These are phyloP conservation scores for Scomber japonicus DNA, from an alignment of 2,113 vertebrate species.

Conservation along the genomic window DNA sequence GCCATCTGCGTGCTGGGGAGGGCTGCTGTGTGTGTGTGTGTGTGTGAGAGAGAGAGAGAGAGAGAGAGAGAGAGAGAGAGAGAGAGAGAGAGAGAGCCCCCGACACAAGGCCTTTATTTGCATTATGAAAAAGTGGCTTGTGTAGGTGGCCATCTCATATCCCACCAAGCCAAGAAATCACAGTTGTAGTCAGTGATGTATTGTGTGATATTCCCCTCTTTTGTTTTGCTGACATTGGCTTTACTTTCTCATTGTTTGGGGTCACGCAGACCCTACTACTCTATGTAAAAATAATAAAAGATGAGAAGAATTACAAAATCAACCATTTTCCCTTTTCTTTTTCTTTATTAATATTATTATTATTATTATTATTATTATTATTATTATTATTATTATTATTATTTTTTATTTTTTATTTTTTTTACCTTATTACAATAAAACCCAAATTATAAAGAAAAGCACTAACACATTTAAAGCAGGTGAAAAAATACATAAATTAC, in stretches of 20 bases:
- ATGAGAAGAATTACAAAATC: background rate
- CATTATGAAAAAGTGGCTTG: slow-evolving; percentile 56
- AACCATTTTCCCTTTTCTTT: background rate
- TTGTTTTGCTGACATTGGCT: background rate
- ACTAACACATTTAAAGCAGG: background rate
- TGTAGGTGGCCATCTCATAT: slow-evolving; percentile 43
- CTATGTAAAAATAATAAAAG: background rate
- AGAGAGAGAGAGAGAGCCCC: slow-evolving; percentile 17
- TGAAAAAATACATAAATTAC: background rate
- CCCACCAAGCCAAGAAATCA: slow-evolving; percentile 2
- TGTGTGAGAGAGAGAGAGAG: slow-evolving; percentile 1
- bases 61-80: background rate
- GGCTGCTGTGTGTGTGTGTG: slow-evolving; percentile 40
- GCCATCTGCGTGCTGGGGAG: slow-evolving; percentile 78
- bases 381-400: no score
- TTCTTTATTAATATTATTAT: background rate
- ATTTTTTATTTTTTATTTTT: no score
- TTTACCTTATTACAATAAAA: background rate
- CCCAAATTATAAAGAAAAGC: no score
- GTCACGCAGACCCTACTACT: background rate
- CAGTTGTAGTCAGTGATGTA: background rate
- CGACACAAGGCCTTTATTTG: slow-evolving; percentile 52
- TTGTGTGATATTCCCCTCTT: no score
- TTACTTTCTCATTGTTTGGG: no score
- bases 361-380: no score